Conservation (phyloP, 2,113 vertebrate genomes). For the Percina caprodes region DNA sequence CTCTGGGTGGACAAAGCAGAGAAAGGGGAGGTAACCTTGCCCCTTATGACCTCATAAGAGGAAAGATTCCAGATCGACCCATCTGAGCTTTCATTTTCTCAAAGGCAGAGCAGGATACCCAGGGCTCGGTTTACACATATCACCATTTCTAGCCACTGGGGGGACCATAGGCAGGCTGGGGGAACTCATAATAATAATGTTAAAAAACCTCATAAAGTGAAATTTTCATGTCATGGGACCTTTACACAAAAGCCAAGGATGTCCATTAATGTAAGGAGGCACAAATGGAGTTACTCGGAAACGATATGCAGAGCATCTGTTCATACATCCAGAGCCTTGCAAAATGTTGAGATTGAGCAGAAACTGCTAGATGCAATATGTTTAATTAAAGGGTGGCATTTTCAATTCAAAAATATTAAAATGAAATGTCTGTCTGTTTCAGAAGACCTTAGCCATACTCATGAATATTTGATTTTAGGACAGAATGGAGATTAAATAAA, state of each 20-base stretch:
- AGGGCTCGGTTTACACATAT: no score
- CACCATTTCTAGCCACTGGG: no score
- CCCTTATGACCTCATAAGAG: no score
- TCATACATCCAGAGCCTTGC: slow-evolving; percentile 12
- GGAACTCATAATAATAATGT: no score
- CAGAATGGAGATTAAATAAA: slow-evolving; percentile 10
- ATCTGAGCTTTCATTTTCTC: no score
- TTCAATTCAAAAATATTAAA: not conserved
- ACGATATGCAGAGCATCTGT: slow-evolving; percentile 42
- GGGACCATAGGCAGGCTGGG: no score
- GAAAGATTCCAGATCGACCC: no score
- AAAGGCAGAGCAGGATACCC: no score
- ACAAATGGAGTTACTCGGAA: slow-evolving; percentile 7
- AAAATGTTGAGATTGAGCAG: slow-evolving; percentile 6
- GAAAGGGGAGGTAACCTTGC: no score
- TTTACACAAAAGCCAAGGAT: not conserved
- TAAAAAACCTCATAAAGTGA: no score
- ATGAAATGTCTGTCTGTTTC: not conserved
- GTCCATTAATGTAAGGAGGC: slow-evolving; percentile 13
- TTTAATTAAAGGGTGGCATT: not conserved
- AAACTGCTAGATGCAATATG: slow-evolving; percentile 10
- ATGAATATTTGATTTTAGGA: slow-evolving; percentile 3
- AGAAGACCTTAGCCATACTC: not conserved
- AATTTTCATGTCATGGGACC: no score
- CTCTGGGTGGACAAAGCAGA: no score